These are phyloP conservation scores for Tipula confusa DNA, from an alignment of 2,888 invertebrate species.

Conservation along the genomic window DNA sequence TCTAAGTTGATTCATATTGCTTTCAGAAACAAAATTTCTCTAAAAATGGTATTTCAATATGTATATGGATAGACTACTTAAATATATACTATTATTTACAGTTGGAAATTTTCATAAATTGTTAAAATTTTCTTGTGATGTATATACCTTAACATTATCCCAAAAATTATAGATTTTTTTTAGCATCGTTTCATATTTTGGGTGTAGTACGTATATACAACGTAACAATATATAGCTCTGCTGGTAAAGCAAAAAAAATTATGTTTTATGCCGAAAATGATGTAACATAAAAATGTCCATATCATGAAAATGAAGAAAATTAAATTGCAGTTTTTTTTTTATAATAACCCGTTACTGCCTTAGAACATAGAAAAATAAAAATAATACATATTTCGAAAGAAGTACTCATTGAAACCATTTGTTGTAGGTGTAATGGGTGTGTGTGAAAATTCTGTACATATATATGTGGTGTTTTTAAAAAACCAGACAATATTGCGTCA, in stretches of 20 bases:
- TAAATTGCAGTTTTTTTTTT: not conserved
- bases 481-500: not conserved
- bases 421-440: not conserved
- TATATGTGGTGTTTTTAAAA: not conserved
- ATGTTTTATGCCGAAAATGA: not conserved
- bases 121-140: not conserved
- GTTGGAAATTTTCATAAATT: too few species aligned
- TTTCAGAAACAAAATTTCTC: not conserved
- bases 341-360: not conserved
- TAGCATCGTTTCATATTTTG: not conserved
- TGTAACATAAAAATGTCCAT: not conserved
- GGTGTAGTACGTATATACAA: not conserved
- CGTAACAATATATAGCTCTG: too few species aligned
- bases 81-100: too few species aligned
- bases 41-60: too few species aligned
- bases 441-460: not conserved
- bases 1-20: not conserved
- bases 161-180: not conserved
- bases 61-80: too few species aligned
- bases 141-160: not conserved
- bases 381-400: not conserved
- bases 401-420: not conserved
- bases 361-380: not conserved
- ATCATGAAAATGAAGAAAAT: not conserved
- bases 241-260: not conserved